Conservation (phyloP, 2,888 invertebrate species). For the Zelleria hepariella region DNA sequence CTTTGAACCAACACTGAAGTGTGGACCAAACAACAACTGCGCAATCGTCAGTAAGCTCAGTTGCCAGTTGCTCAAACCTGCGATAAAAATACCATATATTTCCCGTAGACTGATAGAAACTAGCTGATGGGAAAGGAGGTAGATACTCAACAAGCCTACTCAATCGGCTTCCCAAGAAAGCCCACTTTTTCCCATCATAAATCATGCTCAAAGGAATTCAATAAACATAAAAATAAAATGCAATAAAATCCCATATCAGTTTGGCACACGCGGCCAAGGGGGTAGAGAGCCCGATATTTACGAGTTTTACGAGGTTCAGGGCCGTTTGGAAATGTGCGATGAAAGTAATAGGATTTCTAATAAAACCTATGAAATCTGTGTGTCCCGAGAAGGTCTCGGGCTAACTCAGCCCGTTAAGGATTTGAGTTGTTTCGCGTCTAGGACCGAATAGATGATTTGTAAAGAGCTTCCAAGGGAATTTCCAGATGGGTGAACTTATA, state of each 20-base stretch:
- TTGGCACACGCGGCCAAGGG: background rate
- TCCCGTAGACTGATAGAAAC: no score
- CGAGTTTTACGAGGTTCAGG: background rate
- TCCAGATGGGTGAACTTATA: no score
- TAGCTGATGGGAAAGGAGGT: no score
- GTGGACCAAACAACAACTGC: no score
- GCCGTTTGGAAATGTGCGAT: background rate
- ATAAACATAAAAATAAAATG: constrained; percentile 6
- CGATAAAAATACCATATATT: no score
- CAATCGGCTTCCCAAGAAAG: background rate
- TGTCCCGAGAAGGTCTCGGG: background rate
- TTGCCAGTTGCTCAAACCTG: no score
- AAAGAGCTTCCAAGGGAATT: no score
- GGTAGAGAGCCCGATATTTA: background rate
- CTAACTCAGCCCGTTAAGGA: background rate
- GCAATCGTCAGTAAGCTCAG: no score
- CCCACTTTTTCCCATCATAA: background rate
- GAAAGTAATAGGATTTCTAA: background rate
- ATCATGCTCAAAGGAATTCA: constrained; percentile 16
- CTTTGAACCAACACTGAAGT: no score
- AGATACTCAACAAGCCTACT: background rate
- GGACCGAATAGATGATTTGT: no score
- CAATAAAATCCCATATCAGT: constrained; percentile 3
- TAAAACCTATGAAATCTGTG: background rate
- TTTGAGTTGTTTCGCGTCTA: no score